phyloP scores from a whole-genome alignment of 2,888 invertebrate species.

The Protophormia terraenovae region DNA sequence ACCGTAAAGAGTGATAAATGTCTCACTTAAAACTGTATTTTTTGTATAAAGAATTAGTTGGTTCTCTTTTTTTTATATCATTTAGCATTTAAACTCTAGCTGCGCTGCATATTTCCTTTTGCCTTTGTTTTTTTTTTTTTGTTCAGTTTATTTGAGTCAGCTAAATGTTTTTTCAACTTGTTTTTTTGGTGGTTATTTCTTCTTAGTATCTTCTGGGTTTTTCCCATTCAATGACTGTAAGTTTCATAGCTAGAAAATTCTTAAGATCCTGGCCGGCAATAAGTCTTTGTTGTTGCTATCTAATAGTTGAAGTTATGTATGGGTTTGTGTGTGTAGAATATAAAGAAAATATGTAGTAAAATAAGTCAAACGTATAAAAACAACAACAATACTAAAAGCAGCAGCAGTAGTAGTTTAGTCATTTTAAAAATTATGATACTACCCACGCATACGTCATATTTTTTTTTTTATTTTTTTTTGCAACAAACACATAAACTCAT shows the following conservation, averaged over 20 bases:
- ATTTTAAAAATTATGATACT: slow-evolving; percentile 44
- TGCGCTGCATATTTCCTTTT: slow-evolving; percentile 43
- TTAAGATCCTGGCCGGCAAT: slow-evolving; percentile 36
- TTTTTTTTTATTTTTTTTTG: too few species aligned
- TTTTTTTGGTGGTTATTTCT: not conserved
- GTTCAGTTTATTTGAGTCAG: slow-evolving; percentile 47
- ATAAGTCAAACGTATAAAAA: slow-evolving; percentile 6
- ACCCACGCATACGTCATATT: slow-evolving; percentile 67
- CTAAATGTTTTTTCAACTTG: slow-evolving; percentile 42
- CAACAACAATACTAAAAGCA: not conserved
- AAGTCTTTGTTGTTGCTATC: slow-evolving; percentile 9
- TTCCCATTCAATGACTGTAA: slow-evolving; percentile 5
- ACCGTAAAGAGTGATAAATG: too few species aligned
- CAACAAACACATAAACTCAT: not conserved
- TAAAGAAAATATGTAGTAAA: not conserved
- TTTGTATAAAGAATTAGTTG: not conserved
- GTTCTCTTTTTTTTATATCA: not conserved
- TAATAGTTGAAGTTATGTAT: not conserved
- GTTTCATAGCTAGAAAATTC: slow-evolving; percentile 7
- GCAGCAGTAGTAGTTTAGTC: not conserved
- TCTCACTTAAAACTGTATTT: too few species aligned
- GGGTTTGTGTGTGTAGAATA: not conserved
- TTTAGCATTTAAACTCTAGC: not conserved
- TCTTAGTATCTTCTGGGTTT: slow-evolving; percentile 5
- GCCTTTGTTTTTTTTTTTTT: slow-evolving; percentile 28